Evolutionary conservation across 2,797 vertebrate species (phyloP).

Genomic region (Onychomys leucogaster): DNA sequence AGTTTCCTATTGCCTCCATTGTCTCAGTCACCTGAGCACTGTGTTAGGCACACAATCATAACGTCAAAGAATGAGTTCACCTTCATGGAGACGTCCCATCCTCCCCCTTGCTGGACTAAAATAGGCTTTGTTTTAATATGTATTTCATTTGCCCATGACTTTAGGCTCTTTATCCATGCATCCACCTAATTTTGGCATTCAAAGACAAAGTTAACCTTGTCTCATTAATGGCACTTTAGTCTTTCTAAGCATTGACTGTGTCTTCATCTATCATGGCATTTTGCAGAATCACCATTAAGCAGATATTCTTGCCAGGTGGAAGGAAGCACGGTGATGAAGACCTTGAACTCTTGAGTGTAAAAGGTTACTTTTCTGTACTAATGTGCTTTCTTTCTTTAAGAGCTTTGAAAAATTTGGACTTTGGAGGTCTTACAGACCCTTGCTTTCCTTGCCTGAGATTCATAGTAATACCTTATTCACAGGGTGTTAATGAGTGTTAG

Average conservation of each 20-base stretch:
- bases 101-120: neutral
- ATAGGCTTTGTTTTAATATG: neutral
- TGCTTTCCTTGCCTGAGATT: neutral
- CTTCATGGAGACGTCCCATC: neutral
- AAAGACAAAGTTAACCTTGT: neutral
- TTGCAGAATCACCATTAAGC: neutral
- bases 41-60: neutral
- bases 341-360: neutral
- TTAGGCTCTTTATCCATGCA: neutral
- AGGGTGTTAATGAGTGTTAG: neutral
- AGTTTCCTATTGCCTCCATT: neutral
- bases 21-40: neutral
- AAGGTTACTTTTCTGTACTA: neutral
- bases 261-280: neutral
- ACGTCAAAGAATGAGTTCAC: neutral
- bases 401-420: neutral
- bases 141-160: neutral
- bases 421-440: neutral
- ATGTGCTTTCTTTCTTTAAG: neutral
- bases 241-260: neutral
- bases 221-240: neutral
- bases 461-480: neutral
- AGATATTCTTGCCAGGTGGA: neutral
- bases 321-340: neutral
- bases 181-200: neutral